Evolutionary conservation across 37 sponge, comb jelly and placozoan genomes (phyloP).

Genomic region (Cliona cf. orientalis): DNA sequence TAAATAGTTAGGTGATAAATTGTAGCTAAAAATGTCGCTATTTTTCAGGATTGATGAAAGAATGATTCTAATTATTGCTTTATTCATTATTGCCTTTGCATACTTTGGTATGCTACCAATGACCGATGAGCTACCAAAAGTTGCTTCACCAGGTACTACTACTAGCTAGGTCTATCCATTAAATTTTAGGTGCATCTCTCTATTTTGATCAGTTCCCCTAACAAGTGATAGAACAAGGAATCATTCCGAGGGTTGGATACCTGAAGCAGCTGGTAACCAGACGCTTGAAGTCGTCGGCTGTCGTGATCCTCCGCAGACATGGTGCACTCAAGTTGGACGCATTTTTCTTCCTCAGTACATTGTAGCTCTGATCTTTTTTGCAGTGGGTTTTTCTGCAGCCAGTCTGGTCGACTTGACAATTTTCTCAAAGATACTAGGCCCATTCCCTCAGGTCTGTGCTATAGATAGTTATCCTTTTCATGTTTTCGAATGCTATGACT

Average conservation of each 20-base stretch:
- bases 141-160: too few relatives aligned
- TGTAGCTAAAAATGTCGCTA: too few relatives aligned
- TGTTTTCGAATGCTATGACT: too few relatives aligned
- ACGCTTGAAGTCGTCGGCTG: slow-evolving; percentile 2
- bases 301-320: slow-evolving; percentile 49
- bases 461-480: too few relatives aligned
- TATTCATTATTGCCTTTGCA: slow-evolving; percentile 56
- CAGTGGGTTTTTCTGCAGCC: slow-evolving; percentile 71
- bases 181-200: too few relatives aligned
- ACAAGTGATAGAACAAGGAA: too few relatives aligned
- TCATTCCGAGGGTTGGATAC: too few relatives aligned
- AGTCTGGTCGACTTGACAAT: slow-evolving; percentile 66
- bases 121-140: slow-evolving; percentile 19
- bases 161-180: too few relatives aligned
- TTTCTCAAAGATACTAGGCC: slow-evolving; percentile 88
- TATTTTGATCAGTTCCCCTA: too few relatives aligned
- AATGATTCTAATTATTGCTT: slow-evolving; percentile 40
- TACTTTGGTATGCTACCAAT: slow-evolving; percentile 61
- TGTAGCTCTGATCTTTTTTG: slow-evolving; percentile 49
- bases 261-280: neutral
- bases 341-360: slow-evolving; percentile 74
- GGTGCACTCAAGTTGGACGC: slow-evolving; percentile 69
- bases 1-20: too few relatives aligned
- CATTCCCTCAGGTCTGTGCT: slow-evolving; percentile 81
- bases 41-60: slow-evolving; percentile 62